phyloP scores from a whole-genome alignment of 2,113 vertebrate genomes.

The Myrmecophaga tridactyla region DNA sequence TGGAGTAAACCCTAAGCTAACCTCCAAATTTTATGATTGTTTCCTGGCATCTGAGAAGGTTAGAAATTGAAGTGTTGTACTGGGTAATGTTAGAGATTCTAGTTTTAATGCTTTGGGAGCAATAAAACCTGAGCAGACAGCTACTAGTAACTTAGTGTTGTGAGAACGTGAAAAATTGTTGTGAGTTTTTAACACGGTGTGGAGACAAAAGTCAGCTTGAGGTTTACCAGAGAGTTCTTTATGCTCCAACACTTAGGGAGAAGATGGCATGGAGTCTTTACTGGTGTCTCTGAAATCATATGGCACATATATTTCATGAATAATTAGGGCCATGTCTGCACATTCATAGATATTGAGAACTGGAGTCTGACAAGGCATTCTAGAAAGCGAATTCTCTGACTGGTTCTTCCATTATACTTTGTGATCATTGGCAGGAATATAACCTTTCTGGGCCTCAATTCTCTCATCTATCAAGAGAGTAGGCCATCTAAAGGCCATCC shows the following conservation, averaged over 20 bases:
- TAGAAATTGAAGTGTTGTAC: not conserved
- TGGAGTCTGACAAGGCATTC: too few species aligned
- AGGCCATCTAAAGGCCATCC: not conserved
- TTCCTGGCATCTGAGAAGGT: not conserved
- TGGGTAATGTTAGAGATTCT: not conserved
- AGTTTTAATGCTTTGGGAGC: not conserved
- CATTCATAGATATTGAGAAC: accelerated
- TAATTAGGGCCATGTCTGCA: not conserved
- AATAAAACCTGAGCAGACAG: not conserved
- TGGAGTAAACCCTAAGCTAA: not conserved
- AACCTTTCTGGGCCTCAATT: not conserved
- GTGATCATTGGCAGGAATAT: accelerated
- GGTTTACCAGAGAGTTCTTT: not conserved
- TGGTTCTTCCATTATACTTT: not conserved
- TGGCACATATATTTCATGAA: not conserved
- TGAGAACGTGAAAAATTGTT: accelerated
- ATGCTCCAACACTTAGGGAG: accelerated
- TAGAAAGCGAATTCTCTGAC: not conserved
- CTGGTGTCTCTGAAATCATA: not conserved
- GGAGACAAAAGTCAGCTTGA: not conserved
- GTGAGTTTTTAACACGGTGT: not conserved
- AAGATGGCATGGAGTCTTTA: not conserved
- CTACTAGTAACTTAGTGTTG: not conserved
- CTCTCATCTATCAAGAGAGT: not conserved
- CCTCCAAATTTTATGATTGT: not conserved